Conservation (phyloP, 2,113 vertebrate species). For the Aegithalos caudatus region DNA sequence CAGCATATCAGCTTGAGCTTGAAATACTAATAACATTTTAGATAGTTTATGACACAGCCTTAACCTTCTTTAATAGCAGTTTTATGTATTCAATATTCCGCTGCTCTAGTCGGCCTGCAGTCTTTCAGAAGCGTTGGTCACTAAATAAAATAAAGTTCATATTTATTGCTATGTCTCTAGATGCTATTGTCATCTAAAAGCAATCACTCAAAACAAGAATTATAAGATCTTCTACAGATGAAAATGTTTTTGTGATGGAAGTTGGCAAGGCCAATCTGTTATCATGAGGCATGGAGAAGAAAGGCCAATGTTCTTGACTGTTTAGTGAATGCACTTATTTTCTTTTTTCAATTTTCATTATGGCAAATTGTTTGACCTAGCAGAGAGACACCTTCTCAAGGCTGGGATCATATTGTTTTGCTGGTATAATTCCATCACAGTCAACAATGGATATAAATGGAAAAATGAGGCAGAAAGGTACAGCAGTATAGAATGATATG, state of each 20-base stretch:
- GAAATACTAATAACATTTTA: constrained; percentile 55
- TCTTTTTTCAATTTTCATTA: constrained; percentile 61
- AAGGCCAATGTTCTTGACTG: constrained; percentile 35
- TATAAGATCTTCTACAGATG: constrained; percentile 49
- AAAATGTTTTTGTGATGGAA: constrained; percentile 56
- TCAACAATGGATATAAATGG: background rate
- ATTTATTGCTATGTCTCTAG: constrained; percentile 14
- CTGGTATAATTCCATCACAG: constrained; percentile 49
- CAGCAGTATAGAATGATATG: background rate
- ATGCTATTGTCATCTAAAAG: constrained; percentile 35
- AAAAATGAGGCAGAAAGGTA: constrained; percentile 45
- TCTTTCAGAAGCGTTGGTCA: constrained; percentile 35
- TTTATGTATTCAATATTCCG: constrained; percentile 31
- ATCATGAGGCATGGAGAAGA: constrained; percentile 11
- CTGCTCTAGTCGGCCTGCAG: background rate
- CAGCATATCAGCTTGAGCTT: background rate
- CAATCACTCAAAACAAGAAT: constrained; percentile 63
- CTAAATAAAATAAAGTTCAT: constrained; percentile 52
- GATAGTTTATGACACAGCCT: constrained; percentile 53
- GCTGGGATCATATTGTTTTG: constrained; percentile 44
- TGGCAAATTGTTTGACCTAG: constrained; percentile 58
- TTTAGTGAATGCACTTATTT: constrained; percentile 40
- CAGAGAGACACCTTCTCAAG: constrained; percentile 54
- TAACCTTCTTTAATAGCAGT: constrained; percentile 52
- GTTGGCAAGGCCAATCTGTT: constrained; percentile 48